A percentile compares a stretch with the other conserved stretches of the same genome.
These are phyloP conservation scores for Petromus typicus DNA, from an alignment of 2,113 vertebrate species.

Conservation along the genomic window DNA sequence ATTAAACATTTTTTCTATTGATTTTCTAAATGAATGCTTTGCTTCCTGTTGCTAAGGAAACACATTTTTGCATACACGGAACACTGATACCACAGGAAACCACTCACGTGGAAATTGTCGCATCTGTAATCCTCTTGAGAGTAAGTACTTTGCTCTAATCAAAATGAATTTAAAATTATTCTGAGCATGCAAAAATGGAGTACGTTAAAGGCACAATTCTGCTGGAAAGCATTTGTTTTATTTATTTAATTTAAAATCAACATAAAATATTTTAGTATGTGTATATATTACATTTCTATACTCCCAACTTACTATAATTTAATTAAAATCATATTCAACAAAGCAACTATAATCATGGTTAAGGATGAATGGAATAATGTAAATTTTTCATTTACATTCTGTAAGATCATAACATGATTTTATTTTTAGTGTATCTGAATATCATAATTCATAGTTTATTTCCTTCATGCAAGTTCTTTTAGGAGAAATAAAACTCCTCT, in stretches of 20 bases:
- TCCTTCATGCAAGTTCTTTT: too few relatives aligned
- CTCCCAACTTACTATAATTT: neutral
- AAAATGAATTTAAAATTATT: constrained; percentile 87
- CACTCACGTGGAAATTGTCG: constrained; percentile 86
- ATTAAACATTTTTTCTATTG: constrained; percentile 72
- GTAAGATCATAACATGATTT: too few relatives aligned
- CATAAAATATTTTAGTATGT: constrained; percentile 60
- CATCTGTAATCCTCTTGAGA: constrained; percentile 82
- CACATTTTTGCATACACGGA: constrained; percentile 83
- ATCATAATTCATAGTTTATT: too few relatives aligned
- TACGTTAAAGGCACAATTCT: constrained; percentile 76
- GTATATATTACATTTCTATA: constrained; percentile 54
- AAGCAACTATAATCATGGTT: neutral
- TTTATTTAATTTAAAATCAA: constrained; percentile 62
- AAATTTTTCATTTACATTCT: too few relatives aligned
- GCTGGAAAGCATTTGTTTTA: constrained; percentile 59
- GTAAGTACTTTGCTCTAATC: constrained; percentile 83
- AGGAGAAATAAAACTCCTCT: too few relatives aligned
- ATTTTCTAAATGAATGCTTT: constrained; percentile 79
- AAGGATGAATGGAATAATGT: too few relatives aligned
- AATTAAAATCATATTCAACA: constrained; percentile 3
- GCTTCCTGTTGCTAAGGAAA: constrained; percentile 86
- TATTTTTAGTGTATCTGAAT: too few relatives aligned
- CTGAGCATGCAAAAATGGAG: constrained; percentile 85
- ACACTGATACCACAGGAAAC: constrained; percentile 85